A percentile compares a stretch with the other conserved stretches of the same genome.
These are phyloP conservation scores for Girardinus metallicus DNA, from an alignment of 2,797 vertebrate species.

Conservation along the genomic window DNA sequence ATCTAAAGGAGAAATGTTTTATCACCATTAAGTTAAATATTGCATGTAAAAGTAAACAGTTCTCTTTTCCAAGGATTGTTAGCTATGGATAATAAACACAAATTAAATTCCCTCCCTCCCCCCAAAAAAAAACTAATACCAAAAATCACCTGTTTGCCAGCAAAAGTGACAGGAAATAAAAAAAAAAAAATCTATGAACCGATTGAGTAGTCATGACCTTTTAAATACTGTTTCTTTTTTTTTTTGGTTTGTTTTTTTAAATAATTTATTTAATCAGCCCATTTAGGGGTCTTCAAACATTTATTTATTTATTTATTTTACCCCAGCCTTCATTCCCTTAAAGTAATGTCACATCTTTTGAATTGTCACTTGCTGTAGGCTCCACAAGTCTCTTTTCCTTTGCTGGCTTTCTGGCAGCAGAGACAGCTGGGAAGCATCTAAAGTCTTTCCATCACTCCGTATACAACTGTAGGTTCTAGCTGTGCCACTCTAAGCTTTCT, in stretches of 20 bases:
- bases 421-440: conserved; percentile 56
- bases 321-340: conserved; percentile 8
- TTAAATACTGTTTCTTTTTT: neutral
- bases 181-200: neutral
- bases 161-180: neutral
- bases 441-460: conserved; percentile 55
- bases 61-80: neutral
- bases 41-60: neutral
- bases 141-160: neutral
- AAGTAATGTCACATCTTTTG: conserved; percentile 21
- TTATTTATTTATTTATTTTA: neutral
- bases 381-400: conserved; percentile 37
- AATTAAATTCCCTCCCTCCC: neutral
- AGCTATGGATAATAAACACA: neutral
- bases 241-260: neutral
- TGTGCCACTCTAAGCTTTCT: conserved; percentile 52
- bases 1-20: neutral
- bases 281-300: neutral
- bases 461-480: conserved; percentile 46
- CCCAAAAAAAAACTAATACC: neutral
- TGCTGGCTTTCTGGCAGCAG: conserved; percentile 36
- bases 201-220: neutral
- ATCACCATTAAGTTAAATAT: neutral
- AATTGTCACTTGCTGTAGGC: conserved; percentile 30
- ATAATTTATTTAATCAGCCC: neutral